Percentiles rank a stretch among this genome's conserved stretches.
Conservation (phyloP, 2,113 vertebrate species). For the Tachycineta bicolor region DNA sequence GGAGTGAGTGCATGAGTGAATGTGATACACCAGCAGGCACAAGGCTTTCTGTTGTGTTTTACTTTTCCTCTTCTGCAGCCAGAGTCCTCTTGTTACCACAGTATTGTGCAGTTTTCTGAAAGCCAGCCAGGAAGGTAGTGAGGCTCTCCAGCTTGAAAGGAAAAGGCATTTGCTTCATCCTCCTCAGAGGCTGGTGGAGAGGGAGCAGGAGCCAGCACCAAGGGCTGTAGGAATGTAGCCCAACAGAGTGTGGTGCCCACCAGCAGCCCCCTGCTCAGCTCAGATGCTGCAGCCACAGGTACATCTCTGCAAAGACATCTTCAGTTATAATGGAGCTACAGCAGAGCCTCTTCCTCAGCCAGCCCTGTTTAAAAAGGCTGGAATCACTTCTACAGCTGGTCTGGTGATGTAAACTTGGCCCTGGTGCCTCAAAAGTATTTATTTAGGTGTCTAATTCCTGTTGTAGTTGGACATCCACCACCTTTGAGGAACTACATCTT, state of each 20-base stretch:
- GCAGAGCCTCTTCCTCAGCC: neutral
- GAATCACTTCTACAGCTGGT: neutral
- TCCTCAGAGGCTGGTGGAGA: neutral
- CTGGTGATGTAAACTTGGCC: neutral
- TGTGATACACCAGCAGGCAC: neutral
- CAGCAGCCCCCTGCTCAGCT: neutral
- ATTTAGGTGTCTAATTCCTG: neutral
- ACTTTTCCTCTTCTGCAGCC: neutral
- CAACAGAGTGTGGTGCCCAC: neutral
- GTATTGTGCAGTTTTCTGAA: neutral
- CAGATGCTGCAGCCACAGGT: neutral
- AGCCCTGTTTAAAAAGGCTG: neutral
- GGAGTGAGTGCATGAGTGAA: neutral
- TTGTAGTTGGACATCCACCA: neutral
- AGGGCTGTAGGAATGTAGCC: neutral
- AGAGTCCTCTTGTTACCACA: neutral
- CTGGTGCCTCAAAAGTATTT: neutral
- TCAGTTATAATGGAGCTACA: neutral
- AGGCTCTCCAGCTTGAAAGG: neutral
- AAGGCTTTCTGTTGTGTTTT: neutral
- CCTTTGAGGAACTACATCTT: neutral
- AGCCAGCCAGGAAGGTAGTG: neutral
- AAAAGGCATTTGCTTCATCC: neutral
- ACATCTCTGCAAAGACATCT: neutral
- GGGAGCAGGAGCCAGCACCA: neutral